These are phyloP conservation scores for Drosophila tropicalis DNA, from an alignment of 1,140 invertebrate species.

Conservation along the genomic window DNA sequence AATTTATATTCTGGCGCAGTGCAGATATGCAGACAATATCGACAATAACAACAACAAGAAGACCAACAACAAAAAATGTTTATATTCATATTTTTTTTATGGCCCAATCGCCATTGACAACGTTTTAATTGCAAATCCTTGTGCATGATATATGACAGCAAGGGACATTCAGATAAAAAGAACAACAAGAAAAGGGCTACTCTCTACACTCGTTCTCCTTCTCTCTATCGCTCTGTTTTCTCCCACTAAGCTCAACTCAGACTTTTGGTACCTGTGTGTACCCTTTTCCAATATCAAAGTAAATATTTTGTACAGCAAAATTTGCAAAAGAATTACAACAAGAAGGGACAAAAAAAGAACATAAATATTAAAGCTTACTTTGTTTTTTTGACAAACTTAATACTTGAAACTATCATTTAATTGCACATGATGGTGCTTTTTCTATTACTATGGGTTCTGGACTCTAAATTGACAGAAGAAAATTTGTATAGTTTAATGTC, in stretches of 20 bases:
- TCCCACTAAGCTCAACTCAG: background rate
- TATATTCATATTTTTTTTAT: constrained; percentile 8
- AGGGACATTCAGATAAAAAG: background rate
- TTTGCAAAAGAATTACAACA: constrained; percentile 16
- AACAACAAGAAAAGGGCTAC: constrained; percentile 9
- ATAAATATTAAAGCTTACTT: background rate
- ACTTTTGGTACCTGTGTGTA: constrained; percentile 1
- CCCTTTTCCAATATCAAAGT: constrained; percentile 29
- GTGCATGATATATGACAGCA: constrained; percentile 55
- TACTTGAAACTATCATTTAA: background rate
- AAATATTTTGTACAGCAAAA: constrained; percentile 31
- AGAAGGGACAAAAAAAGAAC: too few species aligned
- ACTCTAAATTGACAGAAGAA: too few species aligned
- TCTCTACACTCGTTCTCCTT: too few species aligned
- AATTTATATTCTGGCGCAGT: constrained; percentile 19
- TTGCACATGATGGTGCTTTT: too few species aligned
- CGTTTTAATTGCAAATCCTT: constrained; percentile 66
- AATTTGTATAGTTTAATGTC: too few species aligned
- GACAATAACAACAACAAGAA: background rate
- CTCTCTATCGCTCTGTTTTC: background rate
- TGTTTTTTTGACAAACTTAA: background rate
- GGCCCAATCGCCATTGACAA: constrained; percentile 56
- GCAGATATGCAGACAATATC: constrained; percentile 9
- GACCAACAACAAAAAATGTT: background rate
- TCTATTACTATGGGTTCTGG: too few species aligned